Evolutionary conservation across 2,797 vertebrate species (phyloP).

Genomic region (Alauda arvensis): DNA sequence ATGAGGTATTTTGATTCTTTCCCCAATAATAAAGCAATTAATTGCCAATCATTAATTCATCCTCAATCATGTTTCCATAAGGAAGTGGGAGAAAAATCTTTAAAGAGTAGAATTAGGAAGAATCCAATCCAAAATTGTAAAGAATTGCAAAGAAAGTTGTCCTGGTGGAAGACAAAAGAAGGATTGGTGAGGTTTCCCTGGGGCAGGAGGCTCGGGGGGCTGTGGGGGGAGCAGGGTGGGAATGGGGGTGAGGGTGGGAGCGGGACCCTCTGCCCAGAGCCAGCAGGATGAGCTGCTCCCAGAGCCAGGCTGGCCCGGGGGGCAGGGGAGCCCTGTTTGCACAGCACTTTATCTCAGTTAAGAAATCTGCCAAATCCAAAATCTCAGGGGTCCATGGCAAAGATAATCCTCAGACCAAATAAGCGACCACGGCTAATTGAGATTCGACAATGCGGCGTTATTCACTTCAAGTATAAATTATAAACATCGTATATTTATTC

Average conservation of each 20-base stretch:
- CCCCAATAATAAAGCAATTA: not conserved
- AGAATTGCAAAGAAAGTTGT: not conserved
- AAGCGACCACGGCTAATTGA: not conserved
- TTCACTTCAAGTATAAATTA: conserved; percentile 10
- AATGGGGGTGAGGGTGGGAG: not conserved
- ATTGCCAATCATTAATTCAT: not conserved
- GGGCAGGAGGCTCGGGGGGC: not conserved
- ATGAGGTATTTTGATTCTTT: not conserved
- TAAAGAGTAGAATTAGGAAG: not conserved
- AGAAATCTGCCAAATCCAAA: not conserved
- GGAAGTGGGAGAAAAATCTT: not conserved
- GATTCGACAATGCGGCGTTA: conserved; percentile 4
- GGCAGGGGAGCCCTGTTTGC: not conserved
- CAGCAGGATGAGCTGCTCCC: not conserved
- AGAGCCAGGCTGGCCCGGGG: accelerated
- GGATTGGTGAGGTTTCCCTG: accelerated
- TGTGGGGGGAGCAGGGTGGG: not conserved
- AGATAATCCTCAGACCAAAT: conserved; percentile 13
- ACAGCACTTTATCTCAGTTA: not conserved
- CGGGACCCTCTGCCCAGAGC: accelerated
- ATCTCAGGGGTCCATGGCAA: not conserved
- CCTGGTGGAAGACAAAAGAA: not conserved
- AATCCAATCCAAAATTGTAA: not conserved
- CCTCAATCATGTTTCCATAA: accelerated
- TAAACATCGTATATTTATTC: conserved; percentile 2